Evolutionary conservation across 2,113 vertebrate genomes (phyloP).

Genomic region (Psilopsiagon aurifrons): DNA sequence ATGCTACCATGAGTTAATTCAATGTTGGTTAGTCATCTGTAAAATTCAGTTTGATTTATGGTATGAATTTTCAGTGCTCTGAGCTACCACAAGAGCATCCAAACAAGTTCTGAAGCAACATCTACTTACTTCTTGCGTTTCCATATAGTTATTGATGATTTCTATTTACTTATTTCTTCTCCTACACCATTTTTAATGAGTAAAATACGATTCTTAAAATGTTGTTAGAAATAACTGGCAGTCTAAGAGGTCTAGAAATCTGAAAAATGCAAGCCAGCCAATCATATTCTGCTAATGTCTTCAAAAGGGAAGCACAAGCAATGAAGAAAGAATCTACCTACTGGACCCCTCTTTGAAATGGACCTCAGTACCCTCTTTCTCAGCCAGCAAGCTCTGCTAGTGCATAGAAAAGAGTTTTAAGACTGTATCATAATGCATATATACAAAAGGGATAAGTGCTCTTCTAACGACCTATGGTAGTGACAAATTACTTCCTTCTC

Average conservation of each 20-base stretch:
- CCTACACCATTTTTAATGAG: not conserved
- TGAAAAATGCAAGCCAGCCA: not conserved
- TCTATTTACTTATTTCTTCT: not conserved
- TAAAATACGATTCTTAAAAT: not conserved
- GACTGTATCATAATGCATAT: not conserved
- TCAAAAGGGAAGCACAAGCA: not conserved
- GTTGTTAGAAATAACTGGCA: not conserved
- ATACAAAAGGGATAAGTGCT: not conserved
- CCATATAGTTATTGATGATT: not conserved
- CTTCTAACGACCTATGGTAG: not conserved
- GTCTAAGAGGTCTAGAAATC: not conserved
- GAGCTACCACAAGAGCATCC: not conserved
- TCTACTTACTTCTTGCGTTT: not conserved
- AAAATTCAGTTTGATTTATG: not conserved
- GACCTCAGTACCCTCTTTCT: not conserved
- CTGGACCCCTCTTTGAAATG: not conserved
- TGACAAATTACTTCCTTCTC: not conserved
- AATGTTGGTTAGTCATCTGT: not conserved
- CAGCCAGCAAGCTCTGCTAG: not conserved
- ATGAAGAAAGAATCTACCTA: not conserved
- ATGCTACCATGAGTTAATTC: not conserved
- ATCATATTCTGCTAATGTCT: not conserved
- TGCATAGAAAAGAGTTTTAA: not conserved
- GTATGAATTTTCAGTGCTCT: not conserved
- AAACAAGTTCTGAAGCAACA: not conserved